phyloP scores from a whole-genome alignment of 2,113 vertebrate genomes.

The Glaucidium brasilianum region DNA sequence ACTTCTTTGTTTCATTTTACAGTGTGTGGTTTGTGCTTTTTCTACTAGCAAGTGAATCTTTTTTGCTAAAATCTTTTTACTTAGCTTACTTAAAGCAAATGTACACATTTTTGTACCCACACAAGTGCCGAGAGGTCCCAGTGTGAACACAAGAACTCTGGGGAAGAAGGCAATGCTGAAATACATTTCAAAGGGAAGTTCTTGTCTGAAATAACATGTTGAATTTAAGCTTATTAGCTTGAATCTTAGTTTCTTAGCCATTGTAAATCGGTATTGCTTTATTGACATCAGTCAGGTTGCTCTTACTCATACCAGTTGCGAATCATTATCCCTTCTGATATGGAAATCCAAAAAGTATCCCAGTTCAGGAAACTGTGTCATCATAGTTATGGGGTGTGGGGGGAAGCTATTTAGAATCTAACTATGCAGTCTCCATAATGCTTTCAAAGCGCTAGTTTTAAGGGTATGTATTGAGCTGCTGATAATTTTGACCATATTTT shows the following conservation, averaged over 20 bases:
- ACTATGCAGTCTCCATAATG: background rate
- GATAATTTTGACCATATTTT: background rate
- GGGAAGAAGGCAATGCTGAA: background rate
- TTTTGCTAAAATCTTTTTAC: background rate
- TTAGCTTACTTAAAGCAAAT: background rate
- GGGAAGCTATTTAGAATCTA: background rate
- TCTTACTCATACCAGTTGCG: background rate
- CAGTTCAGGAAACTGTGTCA: background rate
- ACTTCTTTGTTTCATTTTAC: background rate
- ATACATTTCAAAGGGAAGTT: background rate
- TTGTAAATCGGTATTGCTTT: background rate
- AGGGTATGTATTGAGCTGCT: background rate
- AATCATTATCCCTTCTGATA: background rate
- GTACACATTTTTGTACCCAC: background rate
- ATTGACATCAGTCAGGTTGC: background rate
- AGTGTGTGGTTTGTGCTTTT: background rate
- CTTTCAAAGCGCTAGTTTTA: background rate
- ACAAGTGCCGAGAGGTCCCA: background rate
- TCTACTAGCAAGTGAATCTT: background rate
- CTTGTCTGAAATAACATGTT: background rate
- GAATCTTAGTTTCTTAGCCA: background rate
- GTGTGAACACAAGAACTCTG: background rate
- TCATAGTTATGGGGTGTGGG: background rate
- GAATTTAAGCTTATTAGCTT: background rate
- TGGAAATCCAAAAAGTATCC: background rate